Percentiles rank a stretch among this genome's conserved stretches.
Conservation (phyloP, 2,888 invertebrate species). For the Troides aeacus region DNA sequence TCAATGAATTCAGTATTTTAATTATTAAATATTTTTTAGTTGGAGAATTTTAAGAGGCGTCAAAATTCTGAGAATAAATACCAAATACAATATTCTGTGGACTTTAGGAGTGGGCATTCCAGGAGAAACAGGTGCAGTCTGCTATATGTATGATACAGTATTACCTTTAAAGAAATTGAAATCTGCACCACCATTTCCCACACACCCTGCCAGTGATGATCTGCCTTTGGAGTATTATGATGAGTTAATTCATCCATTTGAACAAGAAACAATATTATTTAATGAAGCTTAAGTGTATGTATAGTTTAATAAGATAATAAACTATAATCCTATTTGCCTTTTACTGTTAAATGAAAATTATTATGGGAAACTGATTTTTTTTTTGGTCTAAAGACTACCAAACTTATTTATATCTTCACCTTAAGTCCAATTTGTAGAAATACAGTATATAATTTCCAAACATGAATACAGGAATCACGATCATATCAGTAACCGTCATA, state of each 20-base stretch:
- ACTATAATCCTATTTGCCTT: neutral
- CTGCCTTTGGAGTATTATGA: constrained; percentile 87
- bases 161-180: constrained; percentile 81
- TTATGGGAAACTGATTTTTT: no score
- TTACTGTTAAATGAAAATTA: neutral
- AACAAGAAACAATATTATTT: constrained; percentile 85
- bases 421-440: no score
- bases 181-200: constrained; percentile 88
- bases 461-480: no score
- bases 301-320: neutral
- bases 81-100: constrained; percentile 96
- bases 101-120: constrained; percentile 90
- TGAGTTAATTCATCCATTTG: constrained; percentile 87
- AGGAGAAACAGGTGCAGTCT: constrained; percentile 89
- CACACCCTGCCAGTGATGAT: constrained; percentile 82
- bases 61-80: constrained; percentile 94
- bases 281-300: constrained; percentile 53
- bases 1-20: neutral
- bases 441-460: no score
- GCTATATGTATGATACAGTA: constrained; percentile 90
- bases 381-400: no score
- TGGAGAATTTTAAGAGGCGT: constrained; percentile 82
- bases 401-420: no score
- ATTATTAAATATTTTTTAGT: constrained; percentile 45
- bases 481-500: no score